A percentile compares a stretch with the other conserved stretches of the same genome.
These are phyloP conservation scores for Passer domesticus DNA, from an alignment of 2,113 vertebrate genomes.

Conservation along the genomic window DNA sequence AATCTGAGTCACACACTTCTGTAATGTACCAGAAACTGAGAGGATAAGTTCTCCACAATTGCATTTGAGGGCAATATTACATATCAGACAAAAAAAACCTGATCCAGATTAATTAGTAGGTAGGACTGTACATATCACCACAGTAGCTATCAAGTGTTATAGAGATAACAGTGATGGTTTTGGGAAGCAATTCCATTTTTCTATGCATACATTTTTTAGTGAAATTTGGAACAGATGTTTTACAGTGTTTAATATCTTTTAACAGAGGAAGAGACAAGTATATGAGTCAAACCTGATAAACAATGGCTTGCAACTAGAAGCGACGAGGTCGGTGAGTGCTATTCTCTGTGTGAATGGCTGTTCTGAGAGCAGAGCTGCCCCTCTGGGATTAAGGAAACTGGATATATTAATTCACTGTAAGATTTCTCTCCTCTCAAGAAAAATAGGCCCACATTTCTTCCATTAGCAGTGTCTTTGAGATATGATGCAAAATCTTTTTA, in stretches of 20 bases:
- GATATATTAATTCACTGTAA: not conserved
- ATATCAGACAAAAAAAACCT: not conserved
- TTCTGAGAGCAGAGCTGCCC: not conserved
- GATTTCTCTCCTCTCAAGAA: not conserved
- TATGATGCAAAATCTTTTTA: not conserved
- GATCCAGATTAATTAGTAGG: not conserved
- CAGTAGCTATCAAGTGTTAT: not conserved
- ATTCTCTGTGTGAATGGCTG: not conserved
- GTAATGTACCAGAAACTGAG: not conserved
- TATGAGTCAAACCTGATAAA: constrained; percentile 89
- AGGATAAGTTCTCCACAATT: not conserved
- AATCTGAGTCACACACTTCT: not conserved
- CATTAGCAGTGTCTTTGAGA: not conserved
- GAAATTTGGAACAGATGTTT: not conserved
- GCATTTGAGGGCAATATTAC: not conserved
- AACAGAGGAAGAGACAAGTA: constrained; percentile 82
- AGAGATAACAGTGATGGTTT: not conserved
- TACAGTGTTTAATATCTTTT: constrained; percentile 35
- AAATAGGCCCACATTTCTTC: not conserved
- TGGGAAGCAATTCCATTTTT: not conserved
- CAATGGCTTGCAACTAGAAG: constrained; percentile 87
- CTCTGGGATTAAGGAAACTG: not conserved
- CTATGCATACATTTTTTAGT: not conserved
- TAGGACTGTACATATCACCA: not conserved
- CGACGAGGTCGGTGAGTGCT: constrained; percentile 83